Base-by-base conservation (phyloP, 1,140 invertebrate species). In the Drosophila gunungcola region DNA sequence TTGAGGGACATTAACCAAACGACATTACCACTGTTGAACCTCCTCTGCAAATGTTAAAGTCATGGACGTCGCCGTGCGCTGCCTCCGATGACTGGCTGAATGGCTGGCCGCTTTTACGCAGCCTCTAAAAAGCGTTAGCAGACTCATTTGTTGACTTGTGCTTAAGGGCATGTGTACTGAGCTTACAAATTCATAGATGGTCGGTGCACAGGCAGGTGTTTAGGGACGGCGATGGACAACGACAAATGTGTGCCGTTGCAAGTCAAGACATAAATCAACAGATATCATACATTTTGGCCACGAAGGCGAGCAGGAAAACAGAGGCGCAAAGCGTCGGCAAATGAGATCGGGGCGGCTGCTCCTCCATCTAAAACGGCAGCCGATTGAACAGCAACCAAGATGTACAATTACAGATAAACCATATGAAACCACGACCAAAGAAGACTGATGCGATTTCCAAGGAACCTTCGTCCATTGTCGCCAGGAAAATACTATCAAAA, bases 371-470 rank as follows among this genome's bases (percentile, higher is more conserved):
- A 4, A 12, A 4, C 21, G 10, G 2, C 11, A 4, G 6, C 32
- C 12, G 12, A 32, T 25, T 25, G 43, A 9, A 41, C 27, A 13
- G 48, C 29, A 46, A n/a, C 36, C 48, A 62, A 78, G 85, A 90
- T 91, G 60, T 68, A 77, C 81, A 91, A 91, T 91, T 90, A 83
- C 73, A 91, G 90, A 91, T 90, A 86, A 75, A 52, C 63, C 52
- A 58, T 58, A 45, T 63, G 56, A 79, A 55, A 12, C 60, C 60
- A 43, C 3, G 55, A 25, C 46, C 60, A 39, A 48, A 69, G 63
- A 61, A 84, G 80, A 88, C 78, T 73, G 75, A 90, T 91, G 77
- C 41, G 61, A 70, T 84, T 78, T 78, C 45, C 62, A 45, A 46
- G 49, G 49, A 64, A 72, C 65, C 58, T 67, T 11, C 54, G 73